Percentiles rank a stretch among this genome's conserved stretches.
These are phyloP conservation scores for Eunapius fragilis DNA, from an alignment of 37 sponge, comb jelly and placozoan species.

Conservation along the genomic window DNA sequence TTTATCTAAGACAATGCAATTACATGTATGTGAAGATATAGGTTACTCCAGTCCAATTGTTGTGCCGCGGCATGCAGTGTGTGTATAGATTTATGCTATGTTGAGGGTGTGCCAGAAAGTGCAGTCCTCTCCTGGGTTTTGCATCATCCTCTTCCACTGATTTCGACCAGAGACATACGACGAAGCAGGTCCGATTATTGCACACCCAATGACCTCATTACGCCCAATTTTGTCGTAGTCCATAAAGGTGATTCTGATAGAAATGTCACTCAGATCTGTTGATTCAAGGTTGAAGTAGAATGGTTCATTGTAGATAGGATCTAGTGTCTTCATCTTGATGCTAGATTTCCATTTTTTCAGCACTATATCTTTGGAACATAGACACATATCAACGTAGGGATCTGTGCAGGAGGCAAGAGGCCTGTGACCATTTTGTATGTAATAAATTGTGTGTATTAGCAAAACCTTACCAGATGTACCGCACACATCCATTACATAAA, in stretches of 20 bases:
- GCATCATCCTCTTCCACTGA: constrained; percentile 60
- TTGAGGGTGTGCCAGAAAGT: too few species aligned
- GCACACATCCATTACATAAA: too few species aligned
- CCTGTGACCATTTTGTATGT: too few species aligned
- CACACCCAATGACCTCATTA: constrained; percentile 43
- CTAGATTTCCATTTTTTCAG: constrained; percentile 59
- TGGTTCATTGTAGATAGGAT: constrained; percentile 64
- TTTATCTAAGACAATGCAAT: too few species aligned
- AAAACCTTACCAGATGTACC: too few species aligned
- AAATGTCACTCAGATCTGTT: constrained; percentile 11
- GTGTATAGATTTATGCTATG: too few species aligned
- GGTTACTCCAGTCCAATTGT: too few species aligned
- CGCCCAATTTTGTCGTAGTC: constrained; percentile 59
- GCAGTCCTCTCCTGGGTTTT: too few species aligned
- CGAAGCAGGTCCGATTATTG: constrained; percentile 16
- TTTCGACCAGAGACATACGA: constrained; percentile 5
- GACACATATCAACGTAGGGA: constrained; percentile 73
- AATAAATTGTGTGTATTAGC: too few species aligned
- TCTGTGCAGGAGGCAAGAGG: constrained; percentile 48
- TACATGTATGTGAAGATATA: too few species aligned
- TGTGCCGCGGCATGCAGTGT: too few species aligned
- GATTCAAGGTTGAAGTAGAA: constrained; percentile 63
- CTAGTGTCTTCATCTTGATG: constrained; percentile 59
- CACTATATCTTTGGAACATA: constrained; percentile 28
- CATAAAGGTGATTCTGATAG: constrained; percentile 39